Evolutionary conservation across 2,797 vertebrate species (phyloP).

Genomic region (Babyrousa celebensis): DNA sequence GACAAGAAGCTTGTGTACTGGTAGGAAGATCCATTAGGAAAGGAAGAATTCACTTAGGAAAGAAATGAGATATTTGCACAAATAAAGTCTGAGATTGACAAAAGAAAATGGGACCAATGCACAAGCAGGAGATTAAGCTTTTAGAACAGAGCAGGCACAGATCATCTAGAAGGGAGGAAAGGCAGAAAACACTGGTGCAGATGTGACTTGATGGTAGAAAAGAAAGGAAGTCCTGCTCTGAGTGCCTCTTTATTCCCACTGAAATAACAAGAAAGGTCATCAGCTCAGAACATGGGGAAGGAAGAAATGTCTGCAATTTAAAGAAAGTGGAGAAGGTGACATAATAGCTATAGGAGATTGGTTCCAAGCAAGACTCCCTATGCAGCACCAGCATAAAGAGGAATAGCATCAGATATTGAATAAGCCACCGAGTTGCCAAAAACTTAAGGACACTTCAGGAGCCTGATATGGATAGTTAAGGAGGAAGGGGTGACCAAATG

Average conservation of each 20-base stretch:
- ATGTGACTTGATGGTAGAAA: background rate
- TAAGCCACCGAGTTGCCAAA: background rate
- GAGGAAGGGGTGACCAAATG: fast-evolving
- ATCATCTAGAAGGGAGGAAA: background rate
- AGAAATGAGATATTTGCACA: background rate
- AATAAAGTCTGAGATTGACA: background rate
- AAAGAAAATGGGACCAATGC: background rate
- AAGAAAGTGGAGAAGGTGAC: conserved; percentile 16
- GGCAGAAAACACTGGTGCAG: background rate
- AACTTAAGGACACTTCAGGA: background rate
- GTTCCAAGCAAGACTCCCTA: background rate
- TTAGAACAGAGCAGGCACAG: background rate
- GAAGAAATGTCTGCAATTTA: background rate
- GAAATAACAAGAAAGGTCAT: background rate
- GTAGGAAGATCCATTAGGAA: background rate
- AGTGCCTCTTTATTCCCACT: background rate
- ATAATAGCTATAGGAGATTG: background rate
- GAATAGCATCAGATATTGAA: background rate
- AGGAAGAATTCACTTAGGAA: background rate
- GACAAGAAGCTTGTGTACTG: background rate
- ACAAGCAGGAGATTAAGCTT: background rate
- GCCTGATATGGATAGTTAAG: background rate
- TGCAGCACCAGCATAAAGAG: background rate
- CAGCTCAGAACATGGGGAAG: background rate
- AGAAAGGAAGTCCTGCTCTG: background rate